Base-by-base conservation (phyloP, 2,888 invertebrate species). In the Limnephilus marmoratus region DNA sequence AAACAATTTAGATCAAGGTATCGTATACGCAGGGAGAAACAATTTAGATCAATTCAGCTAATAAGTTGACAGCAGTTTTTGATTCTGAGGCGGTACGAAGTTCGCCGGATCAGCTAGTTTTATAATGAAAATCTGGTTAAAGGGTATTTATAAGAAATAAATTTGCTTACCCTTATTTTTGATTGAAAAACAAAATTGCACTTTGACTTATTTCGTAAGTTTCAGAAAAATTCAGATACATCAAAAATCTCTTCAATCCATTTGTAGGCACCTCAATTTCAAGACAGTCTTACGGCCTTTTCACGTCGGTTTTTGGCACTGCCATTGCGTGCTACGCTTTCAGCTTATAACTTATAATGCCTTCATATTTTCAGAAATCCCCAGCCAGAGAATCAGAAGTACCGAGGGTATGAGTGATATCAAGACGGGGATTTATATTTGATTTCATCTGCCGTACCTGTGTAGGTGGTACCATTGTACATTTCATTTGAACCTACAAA, bases 301-400 rank as follows among this genome's bases (percentile, higher is more conserved):
- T 92, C 92, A 92, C 92, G 90, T 91, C 68, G 81, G 91, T 92
- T 93, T 93, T 93, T 93, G 88, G 49, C 90, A 92, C 92, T 92
- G 92, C 93, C 91, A 93, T 93, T 93, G 92, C 93, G 92, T 91
- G 91, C 90, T 90, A 88, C 34, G 92, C 93, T 93, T 92, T 93
- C 91, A 92, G 85, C 49, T 92, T 91, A 89, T 93, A 93, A 93
- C 49, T 92, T 91, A 89, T 93, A 93, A 93, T 91, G 90, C 91
- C 89, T 53, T 92, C 92, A 93, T 91, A 93, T 93, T 93, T 93
- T 90, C 91, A 80, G 41, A 92, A 93, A 91, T 88, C 86, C 87
- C n/a, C 81, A 18, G 29, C 41, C n/a, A 11, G 86, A 89, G 90
- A 18, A 18, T 68, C n/a, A 11, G 86, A 89, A 81, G 53, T 81